phyloP scores from a whole-genome alignment of 2,797 vertebrate genomes.

The Eurystomus glaucurus region DNA sequence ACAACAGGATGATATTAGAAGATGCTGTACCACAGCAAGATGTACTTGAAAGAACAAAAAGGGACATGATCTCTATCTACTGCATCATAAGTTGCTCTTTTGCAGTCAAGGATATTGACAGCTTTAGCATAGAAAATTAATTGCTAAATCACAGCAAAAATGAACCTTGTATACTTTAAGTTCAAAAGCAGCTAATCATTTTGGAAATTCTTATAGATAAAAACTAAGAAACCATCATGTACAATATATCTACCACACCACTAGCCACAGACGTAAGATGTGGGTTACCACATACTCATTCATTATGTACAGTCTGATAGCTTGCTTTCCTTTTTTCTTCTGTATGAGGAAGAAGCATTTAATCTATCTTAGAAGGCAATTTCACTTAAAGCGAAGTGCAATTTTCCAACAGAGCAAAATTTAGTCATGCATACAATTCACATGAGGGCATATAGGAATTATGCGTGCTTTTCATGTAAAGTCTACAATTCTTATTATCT shows the following conservation, averaged over 20 bases:
- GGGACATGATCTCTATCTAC: neutral
- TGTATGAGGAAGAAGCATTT: neutral
- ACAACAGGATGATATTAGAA: neutral
- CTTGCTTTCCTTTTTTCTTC: neutral
- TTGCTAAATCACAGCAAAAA: neutral
- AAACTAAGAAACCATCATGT: neutral
- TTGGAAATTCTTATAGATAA: neutral
- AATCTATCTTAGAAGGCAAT: neutral
- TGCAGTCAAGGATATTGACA: neutral
- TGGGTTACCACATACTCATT: neutral
- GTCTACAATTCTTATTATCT: neutral
- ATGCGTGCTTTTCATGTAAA: neutral
- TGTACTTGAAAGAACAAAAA: neutral
- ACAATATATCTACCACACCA: neutral
- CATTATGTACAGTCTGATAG: neutral
- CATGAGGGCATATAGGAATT: neutral
- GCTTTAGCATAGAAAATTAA: neutral
- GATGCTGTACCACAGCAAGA: neutral
- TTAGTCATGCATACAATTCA: neutral
- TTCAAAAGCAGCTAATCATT: neutral
- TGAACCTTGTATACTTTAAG: neutral
- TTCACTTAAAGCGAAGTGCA: neutral
- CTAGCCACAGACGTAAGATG: neutral
- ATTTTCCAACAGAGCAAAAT: conserved; percentile 12
- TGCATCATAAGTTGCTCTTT: neutral